phyloP scores from a whole-genome alignment of 1,140 invertebrate genomes.

The Cydia amplana region DNA sequence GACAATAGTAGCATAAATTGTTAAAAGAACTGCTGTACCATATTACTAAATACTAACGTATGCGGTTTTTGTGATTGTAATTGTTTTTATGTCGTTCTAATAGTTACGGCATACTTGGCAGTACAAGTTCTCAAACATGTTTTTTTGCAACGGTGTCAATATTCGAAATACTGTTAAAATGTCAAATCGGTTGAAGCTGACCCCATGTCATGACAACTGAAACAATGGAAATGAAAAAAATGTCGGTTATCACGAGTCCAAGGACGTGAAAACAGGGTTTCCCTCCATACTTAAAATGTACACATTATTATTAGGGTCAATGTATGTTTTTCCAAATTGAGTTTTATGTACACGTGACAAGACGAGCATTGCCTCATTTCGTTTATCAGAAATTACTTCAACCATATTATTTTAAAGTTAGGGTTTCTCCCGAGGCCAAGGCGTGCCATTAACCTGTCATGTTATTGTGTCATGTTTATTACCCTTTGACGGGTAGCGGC shows the following conservation, averaged over 20 bases:
- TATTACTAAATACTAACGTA: too few species aligned
- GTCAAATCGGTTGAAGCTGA: background rate
- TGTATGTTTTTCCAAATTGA: background rate
- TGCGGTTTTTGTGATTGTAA: too few species aligned
- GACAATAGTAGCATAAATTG: too few species aligned
- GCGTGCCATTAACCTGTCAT: background rate
- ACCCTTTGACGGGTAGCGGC: background rate
- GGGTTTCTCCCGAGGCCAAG: background rate
- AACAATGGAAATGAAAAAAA: constrained; percentile 9
- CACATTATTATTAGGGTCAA: background rate
- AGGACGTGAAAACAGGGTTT: background rate
- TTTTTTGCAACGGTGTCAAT: background rate
- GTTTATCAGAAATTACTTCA: background rate
- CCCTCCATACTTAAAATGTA: background rate
- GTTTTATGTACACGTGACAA: background rate
- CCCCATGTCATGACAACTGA: background rate
- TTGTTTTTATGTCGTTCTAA: too few species aligned
- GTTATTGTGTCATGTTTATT: background rate
- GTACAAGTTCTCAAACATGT: background rate
- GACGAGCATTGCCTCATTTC: background rate
- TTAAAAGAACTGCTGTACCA: too few species aligned
- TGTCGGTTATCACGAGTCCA: background rate
- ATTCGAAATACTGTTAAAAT: background rate
- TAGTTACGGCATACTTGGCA: background rate
- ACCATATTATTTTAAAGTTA: constrained; percentile 10